Conservation (phyloP, 2,797 vertebrate species). For the Dendrocincla fuliginosa region DNA sequence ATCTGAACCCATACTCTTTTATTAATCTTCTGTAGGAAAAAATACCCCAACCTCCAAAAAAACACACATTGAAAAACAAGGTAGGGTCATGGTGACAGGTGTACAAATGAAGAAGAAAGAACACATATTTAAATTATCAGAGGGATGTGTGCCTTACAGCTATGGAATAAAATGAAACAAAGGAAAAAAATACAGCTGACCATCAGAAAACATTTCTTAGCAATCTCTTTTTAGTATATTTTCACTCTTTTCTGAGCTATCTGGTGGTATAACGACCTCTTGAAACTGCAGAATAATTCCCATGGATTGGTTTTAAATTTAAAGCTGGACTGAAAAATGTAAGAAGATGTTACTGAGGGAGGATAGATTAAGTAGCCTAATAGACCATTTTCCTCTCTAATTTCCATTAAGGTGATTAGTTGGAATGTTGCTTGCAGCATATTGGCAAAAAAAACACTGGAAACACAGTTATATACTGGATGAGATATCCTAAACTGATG, state of each 20-base stretch:
- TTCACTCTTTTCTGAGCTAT: not conserved
- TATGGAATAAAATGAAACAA: not conserved
- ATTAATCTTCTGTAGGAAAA: not conserved
- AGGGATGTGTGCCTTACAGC: not conserved
- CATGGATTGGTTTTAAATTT: slow-evolving; percentile 9
- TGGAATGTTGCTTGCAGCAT: slow-evolving; percentile 29
- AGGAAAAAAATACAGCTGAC: not conserved
- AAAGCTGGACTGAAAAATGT: not conserved
- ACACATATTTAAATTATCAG: slow-evolving; percentile 39
- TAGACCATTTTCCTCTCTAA: slow-evolving; percentile 47
- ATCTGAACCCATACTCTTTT: not conserved
- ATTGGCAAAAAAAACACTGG: slow-evolving; percentile 17
- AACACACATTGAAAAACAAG: not conserved
- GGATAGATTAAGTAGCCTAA: slow-evolving; percentile 27
- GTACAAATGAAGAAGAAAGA: not conserved
- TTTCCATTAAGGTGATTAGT: slow-evolving; percentile 62
- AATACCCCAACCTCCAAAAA: fast-evolving
- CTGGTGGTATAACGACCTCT: not conserved
- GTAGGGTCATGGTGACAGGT: not conserved
- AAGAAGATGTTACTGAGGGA: slow-evolving; percentile 22
- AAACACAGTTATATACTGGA: not conserved
- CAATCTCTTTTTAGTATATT: not conserved
- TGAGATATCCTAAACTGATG: slow-evolving; percentile 11
- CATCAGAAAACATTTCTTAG: not conserved
- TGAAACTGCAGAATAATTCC: not conserved